Base-by-base conservation (phyloP, 2,113 vertebrate genomes). In the Neotoma lepida region DNA sequence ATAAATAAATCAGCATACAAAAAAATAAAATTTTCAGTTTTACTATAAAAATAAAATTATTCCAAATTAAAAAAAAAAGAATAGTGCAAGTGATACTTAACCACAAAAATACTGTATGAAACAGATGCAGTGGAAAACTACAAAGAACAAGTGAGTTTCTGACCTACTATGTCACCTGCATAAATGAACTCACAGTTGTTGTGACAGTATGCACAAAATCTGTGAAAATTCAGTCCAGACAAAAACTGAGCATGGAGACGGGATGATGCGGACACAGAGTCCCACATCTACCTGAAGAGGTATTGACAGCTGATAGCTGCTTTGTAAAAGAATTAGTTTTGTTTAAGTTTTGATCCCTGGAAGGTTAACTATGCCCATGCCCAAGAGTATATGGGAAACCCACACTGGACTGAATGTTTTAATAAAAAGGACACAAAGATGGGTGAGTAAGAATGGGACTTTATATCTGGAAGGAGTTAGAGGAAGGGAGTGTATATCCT, bases 401-500 rank as follows among this genome's bases (percentile, higher is more conserved):
- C 7, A 33, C 15, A 9, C 33, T 77, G 2, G 14, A 33, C 46
- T 77, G 3, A 77, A 33, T 49, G 13, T 33, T 49, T 30, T 3
- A 77, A 49, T 77, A 49, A 74, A 49, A 18, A 70, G 10, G 10
- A 76, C 26, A 28, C 41, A 76, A 46, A 28, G 30, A 35, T 54
- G 17, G 30, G 74, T 77, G 46, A 49, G 18, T n/a, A 54, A 54
- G 2, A 54, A 80, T n/a, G 17, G 33, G 9, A 17, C 18, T 80
- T 20, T 49, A 1, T 77, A 18, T 77, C 6, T 33, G 14, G 28
- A 15, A 49, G 14, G 17, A 54, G 17, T 20, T 54, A 22, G 33
- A 9, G 4, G 0, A 35, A 54, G 14, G 4, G 30, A 6, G 18
- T n/a, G 2, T 20, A 54, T 35, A 54, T 4, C 7, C 54, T 51